A percentile compares a stretch with the other conserved stretches of the same genome.
Conservation (phyloP, 2,888 invertebrate genomes). For the Oligia fasciuncula region DNA sequence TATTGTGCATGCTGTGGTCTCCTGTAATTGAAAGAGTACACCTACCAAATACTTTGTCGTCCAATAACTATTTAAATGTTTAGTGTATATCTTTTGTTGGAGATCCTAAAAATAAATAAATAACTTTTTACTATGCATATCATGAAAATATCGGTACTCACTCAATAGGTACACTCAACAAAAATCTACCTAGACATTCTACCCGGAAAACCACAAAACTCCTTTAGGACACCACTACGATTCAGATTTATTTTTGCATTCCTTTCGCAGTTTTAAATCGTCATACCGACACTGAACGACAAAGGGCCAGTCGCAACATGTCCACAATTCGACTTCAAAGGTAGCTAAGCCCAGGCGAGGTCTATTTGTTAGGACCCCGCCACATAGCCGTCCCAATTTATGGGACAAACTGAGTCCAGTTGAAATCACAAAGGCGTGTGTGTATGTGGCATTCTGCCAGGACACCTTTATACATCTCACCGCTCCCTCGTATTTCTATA, state of each 20-base stretch:
- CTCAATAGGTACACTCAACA: no score
- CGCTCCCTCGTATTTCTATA: slow-evolving; percentile 29
- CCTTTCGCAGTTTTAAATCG: slow-evolving; percentile 4
- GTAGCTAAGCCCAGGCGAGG: slow-evolving; percentile 16
- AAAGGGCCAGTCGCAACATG: slow-evolving; percentile 16
- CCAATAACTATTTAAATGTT: no score
- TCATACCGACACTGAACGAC: slow-evolving; percentile 11
- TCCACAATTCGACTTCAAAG: slow-evolving; percentile 44
- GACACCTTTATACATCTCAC: slow-evolving; percentile 18
- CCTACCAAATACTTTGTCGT: no score
- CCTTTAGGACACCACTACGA: background rate
- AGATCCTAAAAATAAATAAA: no score
- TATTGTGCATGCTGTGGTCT: no score
- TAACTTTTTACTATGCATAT: no score
- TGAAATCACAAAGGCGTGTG: slow-evolving; percentile 51
- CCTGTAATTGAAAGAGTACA: no score
- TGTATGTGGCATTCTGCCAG: slow-evolving; percentile 29
- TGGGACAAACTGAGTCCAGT: slow-evolving; percentile 35
- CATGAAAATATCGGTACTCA: background rate
- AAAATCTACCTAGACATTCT: background rate
- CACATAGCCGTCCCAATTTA: slow-evolving; percentile 31
- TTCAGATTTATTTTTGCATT: background rate
- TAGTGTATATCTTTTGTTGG: no score
- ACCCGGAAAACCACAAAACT: background rate
- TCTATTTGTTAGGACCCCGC: slow-evolving; percentile 36